A percentile compares a stretch with the other conserved stretches of the same genome.
Evolutionary conservation across 1,140 invertebrate genomes (phyloP).

Genomic region (Diachasmimorpha longicaudata): DNA sequence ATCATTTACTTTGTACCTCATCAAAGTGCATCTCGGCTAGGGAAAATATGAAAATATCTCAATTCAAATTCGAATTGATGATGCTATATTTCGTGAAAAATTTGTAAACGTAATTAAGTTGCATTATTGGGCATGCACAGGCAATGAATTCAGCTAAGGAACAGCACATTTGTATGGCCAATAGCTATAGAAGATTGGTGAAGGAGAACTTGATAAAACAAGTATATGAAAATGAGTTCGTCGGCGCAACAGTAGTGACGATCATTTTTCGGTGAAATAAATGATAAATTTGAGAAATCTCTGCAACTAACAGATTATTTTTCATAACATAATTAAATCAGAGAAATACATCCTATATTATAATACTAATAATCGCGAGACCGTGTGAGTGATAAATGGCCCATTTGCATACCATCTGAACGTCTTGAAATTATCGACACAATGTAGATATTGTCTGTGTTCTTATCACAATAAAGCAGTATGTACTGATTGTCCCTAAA

Average conservation of each 20-base stretch:
- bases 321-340: neutral
- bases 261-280: neutral
- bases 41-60: neutral
- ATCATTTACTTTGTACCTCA: neutral
- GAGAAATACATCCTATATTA: conserved; percentile 1
- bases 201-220: neutral
- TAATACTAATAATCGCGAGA: neutral
- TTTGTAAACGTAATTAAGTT: neutral
- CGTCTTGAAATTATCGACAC: conserved; percentile 4
- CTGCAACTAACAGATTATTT: neutral
- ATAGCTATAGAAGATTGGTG: neutral
- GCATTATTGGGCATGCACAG: neutral
- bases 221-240: neutral
- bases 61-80: neutral
- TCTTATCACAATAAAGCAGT: conserved; percentile 8
- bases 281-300: neutral
- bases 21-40: neutral
- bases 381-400: neutral
- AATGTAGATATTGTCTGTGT: conserved; percentile 10
- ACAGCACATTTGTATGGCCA: neutral
- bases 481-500: neutral
- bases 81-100: neutral
- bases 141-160: neutral
- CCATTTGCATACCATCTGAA: neutral
- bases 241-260: neutral